phyloP scores from a whole-genome alignment of 1,140 invertebrate genomes.

The Diplogasteroides magnus region DNA sequence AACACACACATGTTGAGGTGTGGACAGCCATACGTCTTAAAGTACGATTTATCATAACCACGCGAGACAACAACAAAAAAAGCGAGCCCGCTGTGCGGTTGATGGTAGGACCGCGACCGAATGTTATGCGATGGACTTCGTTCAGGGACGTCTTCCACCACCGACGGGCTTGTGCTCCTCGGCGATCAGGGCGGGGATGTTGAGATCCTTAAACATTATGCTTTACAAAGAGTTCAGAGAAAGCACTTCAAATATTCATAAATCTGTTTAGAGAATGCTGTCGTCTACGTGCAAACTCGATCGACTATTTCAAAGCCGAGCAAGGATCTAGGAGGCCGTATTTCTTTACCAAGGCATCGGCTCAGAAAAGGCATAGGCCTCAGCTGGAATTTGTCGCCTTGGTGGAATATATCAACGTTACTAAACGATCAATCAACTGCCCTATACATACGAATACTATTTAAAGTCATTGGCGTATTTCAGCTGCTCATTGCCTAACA shows the following conservation, averaged over 20 bases:
- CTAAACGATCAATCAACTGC: too few species aligned
- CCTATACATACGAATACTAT: too few species aligned
- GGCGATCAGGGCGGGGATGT: slow-evolving; percentile 15
- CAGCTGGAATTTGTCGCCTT: slow-evolving; percentile 14
- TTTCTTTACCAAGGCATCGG: not conserved
- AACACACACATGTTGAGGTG: too few species aligned
- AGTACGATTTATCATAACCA: not conserved
- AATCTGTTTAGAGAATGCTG: slow-evolving; percentile 1
- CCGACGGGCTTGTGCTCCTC: slow-evolving; percentile 4
- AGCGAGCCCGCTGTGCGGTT: not conserved
- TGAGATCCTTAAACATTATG: slow-evolving; percentile 15
- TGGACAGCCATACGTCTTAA: too few species aligned
- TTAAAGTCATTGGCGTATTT: too few species aligned
- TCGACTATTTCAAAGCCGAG: not conserved
- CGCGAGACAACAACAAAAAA: not conserved
- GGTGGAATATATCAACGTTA: too few species aligned
- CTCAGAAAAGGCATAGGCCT: slow-evolving; percentile 3
- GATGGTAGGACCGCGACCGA: not conserved
- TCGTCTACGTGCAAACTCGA: slow-evolving; percentile 4
- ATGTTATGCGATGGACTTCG: not conserved
- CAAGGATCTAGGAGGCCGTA: not conserved
- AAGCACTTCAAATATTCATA: slow-evolving; percentile 4
- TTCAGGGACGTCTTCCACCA: too few species aligned
- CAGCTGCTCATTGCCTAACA: too few species aligned
- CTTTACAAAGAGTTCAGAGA: slow-evolving; percentile 2